Conservation (phyloP, 1,140 invertebrate genomes). For the Himalopsyche phryganea region DNA sequence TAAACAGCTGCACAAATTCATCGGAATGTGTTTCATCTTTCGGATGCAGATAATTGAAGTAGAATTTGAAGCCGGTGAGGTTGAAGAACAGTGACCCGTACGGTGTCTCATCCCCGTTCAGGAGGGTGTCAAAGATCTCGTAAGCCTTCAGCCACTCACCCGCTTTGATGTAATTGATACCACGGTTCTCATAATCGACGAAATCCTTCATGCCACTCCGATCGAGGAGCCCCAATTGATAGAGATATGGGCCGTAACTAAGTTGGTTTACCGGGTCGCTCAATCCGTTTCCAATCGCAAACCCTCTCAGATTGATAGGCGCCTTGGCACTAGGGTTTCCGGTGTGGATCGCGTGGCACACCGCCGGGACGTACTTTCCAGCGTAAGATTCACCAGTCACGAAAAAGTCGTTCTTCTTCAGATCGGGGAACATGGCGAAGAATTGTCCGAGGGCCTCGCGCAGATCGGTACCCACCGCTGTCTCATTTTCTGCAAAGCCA, state of each 20-base stretch:
- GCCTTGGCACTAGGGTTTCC: constrained; percentile 50
- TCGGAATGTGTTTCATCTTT: constrained; percentile 45
- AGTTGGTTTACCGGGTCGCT: constrained; percentile 78
- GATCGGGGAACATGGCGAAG: constrained; percentile 68
- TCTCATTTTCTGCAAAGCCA: constrained; percentile 64
- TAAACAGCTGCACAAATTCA: constrained; percentile 56
- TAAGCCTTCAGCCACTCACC: constrained; percentile 64
- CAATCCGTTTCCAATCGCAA: constrained; percentile 84
- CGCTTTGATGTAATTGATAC: constrained; percentile 57
- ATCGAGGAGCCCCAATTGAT: constrained; percentile 76
- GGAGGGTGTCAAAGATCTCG: constrained; percentile 65
- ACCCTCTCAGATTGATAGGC: constrained; percentile 65
- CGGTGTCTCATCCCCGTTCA: constrained; percentile 66
- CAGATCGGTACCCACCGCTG: constrained; percentile 64
- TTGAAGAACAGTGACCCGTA: constrained; percentile 72
- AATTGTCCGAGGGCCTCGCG: constrained; percentile 67
- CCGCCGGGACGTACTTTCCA: constrained; percentile 79
- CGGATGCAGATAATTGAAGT: constrained; percentile 75
- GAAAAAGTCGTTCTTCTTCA: constrained; percentile 65
- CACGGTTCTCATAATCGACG: constrained; percentile 56
- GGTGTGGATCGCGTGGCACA: constrained; percentile 72
- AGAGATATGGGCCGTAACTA: constrained; percentile 77
- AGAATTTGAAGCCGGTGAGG: constrained; percentile 72
- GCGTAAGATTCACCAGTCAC: constrained; percentile 86
- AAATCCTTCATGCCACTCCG: constrained; percentile 60